A percentile compares a stretch with the other conserved stretches of the same genome.
phyloP scores from a whole-genome alignment of 2,888 invertebrate species.

The Peribatodes rhomboidaria region DNA sequence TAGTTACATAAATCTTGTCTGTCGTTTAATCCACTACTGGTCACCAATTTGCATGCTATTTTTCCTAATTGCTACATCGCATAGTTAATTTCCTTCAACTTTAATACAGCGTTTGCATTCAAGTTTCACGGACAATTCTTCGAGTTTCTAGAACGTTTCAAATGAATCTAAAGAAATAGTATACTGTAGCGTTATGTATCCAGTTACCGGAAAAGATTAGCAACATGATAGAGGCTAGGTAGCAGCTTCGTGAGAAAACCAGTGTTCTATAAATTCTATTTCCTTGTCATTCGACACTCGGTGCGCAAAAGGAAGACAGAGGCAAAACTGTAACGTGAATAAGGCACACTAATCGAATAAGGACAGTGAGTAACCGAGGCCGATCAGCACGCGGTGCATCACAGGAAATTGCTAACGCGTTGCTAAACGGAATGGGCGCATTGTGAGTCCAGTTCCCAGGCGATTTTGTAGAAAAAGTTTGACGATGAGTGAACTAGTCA shows the following conservation, averaged over 20 bases:
- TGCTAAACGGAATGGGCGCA: conserved; percentile 50
- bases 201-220: conserved; percentile 34
- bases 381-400: conserved; percentile 54
- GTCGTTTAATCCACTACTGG: conserved; percentile 20
- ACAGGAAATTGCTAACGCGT: conserved; percentile 70
- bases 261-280: conserved; percentile 25
- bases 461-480: conserved; percentile 23
- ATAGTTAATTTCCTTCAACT: conserved; percentile 7
- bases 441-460: conserved; percentile 38
- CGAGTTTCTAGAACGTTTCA: conserved; percentile 15
- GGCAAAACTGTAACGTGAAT: conserved; percentile 55
- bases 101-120: not conserved
- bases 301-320: conserved; percentile 34
- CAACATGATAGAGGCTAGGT: conserved; percentile 20
- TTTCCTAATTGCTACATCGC: conserved; percentile 25
- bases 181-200: conserved; percentile 23
- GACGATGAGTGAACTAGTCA: conserved; percentile 13
- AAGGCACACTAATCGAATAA: conserved; percentile 43
- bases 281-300: conserved; percentile 35
- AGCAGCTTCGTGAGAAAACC: conserved; percentile 27
- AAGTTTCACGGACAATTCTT: not conserved
- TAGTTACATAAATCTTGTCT: conserved; percentile 29
- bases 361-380: conserved; percentile 59
- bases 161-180: conserved; percentile 17
- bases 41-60: conserved; percentile 25